phyloP scores from a whole-genome alignment of 2,113 vertebrate genomes.

The Oreochromis tanganicae region DNA sequence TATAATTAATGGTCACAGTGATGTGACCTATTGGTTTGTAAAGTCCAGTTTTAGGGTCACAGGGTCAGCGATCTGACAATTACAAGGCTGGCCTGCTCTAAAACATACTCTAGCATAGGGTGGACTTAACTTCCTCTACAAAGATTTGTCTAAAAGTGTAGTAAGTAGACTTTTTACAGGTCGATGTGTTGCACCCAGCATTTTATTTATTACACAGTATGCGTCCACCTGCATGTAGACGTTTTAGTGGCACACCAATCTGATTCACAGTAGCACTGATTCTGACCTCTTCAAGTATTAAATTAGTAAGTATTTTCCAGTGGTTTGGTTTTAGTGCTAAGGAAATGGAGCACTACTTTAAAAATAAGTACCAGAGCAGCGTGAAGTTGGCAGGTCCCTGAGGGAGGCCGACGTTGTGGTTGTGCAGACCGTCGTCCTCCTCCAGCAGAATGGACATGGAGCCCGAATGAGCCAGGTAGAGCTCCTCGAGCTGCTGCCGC shows the following conservation, averaged over 20 bases:
- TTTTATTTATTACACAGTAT: neutral
- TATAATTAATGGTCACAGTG: neutral
- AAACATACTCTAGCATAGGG: neutral
- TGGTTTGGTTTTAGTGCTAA: neutral
- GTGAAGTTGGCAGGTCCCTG: constrained; percentile 73
- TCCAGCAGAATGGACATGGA: constrained; percentile 66
- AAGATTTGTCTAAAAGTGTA: neutral
- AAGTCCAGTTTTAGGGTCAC: neutral
- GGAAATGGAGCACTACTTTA: neutral
- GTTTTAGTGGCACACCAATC: neutral
- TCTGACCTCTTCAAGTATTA: neutral
- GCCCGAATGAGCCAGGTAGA: constrained; percentile 60
- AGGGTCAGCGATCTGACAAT: neutral
- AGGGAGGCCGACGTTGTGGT: constrained; percentile 41
- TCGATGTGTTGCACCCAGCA: neutral
- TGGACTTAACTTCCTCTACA: neutral
- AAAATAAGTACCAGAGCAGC: constrained; percentile 65
- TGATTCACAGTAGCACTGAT: neutral
- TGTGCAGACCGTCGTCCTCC: constrained; percentile 34
- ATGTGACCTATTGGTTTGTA: neutral
- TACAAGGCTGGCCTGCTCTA: neutral
- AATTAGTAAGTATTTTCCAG: neutral
- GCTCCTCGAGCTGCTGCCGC: constrained; percentile 69
- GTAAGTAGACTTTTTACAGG: neutral
- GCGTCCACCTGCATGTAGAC: neutral